These are phyloP conservation scores for Cartodere bifasciata DNA, from an alignment of 2,888 invertebrate genomes.

Conservation along the genomic window DNA sequence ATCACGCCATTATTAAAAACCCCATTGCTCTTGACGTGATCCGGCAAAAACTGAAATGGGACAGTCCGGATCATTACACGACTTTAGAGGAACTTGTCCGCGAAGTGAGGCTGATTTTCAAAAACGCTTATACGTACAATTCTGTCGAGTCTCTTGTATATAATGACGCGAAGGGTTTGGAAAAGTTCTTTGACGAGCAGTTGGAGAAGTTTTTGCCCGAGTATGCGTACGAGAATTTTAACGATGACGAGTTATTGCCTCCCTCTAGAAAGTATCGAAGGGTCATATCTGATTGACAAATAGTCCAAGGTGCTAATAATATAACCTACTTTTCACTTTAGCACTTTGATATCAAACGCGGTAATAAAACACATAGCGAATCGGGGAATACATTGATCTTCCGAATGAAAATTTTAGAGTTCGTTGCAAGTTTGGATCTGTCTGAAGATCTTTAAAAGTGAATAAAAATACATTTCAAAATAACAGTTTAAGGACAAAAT, in stretches of 20 bases:
- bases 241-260: slow-evolving; percentile 38
- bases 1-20: slow-evolving; percentile 55
- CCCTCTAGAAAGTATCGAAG: slow-evolving; percentile 40
- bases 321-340: slow-evolving; percentile 28
- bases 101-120: slow-evolving; percentile 76
- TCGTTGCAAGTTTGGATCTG: too few relatives aligned
- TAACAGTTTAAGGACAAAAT: too few relatives aligned
- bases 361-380: too few relatives aligned
- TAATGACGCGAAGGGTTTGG: slow-evolving; percentile 67
- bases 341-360: too few relatives aligned
- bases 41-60: slow-evolving; percentile 65
- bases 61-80: slow-evolving; percentile 58
- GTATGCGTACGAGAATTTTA: slow-evolving; percentile 47
- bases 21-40: slow-evolving; percentile 82
- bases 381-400: too few relatives aligned
- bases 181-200: slow-evolving; percentile 76
- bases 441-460: too few relatives aligned
- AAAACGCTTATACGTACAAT: slow-evolving; percentile 76
- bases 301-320: slow-evolving; percentile 29
- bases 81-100: slow-evolving; percentile 62
- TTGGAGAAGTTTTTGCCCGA: slow-evolving; percentile 70
- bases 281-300: slow-evolving; percentile 37
- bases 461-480: too few relatives aligned
- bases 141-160: slow-evolving; percentile 66
- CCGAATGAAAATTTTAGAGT: too few relatives aligned